Evolutionary conservation across 2,797 vertebrate species (phyloP), one percentile per base, ranked within the genome.

Genomic region (Monodelphis domestica): DNA sequence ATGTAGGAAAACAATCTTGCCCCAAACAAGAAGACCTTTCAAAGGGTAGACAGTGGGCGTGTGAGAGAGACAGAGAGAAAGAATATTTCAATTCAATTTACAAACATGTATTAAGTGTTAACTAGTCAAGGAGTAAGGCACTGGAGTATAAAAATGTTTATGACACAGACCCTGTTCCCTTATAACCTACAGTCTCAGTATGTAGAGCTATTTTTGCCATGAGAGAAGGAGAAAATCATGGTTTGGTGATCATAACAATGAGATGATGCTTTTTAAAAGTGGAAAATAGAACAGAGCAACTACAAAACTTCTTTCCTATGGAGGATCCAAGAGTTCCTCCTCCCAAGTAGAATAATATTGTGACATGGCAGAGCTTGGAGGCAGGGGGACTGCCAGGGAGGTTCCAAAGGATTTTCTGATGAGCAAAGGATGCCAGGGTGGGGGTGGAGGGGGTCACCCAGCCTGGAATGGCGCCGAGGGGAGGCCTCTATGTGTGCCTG

Each of bases 401-500:
- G 96, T 97, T 97, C 97, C 88, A 93, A 96, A 95, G 96, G 70
- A 45, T 78, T 78, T 78, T 78, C 70, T 78, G 70, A 78, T 78
- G 70, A 78, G 70, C 70, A 78, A 78, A 78, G 70, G 70, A 78
- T 78, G 95, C 97, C 95, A 55, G 93, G 88, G 21, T 78, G 38
- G 70, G 70, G 70, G 38, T 78, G 70, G n/a, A 45, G 90, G 95
- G 96, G 96, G 94, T 89, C 97, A 97, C 45, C 54, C 94, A 96
- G 93, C 94, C 97, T 97, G 97, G 97, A 97, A 92, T 30, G 0
- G 91, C 89, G 96, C 97, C 96, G 97, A 97, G 97, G 96, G 97
- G 97, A 97, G 95, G 95, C 95, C 97, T 97, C 97, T 97, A 94
- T 97, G 97, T 97, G 96, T 95, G 95, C 96, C 96, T 96, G 84